A percentile compares a stretch with the other conserved stretches of the same genome.
phyloP scores from a whole-genome alignment of 2,797 vertebrate species.

The Serranus cabrilla region DNA sequence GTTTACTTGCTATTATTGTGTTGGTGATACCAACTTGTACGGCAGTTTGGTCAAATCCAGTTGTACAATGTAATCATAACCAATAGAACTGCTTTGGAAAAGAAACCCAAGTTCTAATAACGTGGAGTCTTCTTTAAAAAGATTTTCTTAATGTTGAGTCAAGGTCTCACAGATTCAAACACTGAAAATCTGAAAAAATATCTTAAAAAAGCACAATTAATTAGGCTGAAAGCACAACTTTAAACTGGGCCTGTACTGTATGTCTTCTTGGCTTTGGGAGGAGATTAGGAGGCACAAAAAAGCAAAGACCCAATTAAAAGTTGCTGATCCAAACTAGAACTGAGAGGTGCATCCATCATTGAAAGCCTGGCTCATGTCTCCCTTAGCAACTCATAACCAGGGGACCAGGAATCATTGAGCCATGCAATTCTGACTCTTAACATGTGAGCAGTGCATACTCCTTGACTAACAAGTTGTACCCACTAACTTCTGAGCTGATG shows the following conservation, averaged over 20 bases:
- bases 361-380: conserved; percentile 39
- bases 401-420: conserved; percentile 36
- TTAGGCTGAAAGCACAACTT: conserved; percentile 30
- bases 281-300: conserved; percentile 59
- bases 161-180: conserved; percentile 13
- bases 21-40: too few relatives aligned
- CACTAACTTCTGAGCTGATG: conserved; percentile 69
- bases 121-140: background rate
- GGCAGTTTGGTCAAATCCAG: too few relatives aligned
- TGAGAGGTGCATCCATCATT: conserved; percentile 72
- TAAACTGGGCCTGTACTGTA: conserved; percentile 22
- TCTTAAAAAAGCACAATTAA: conserved; percentile 23
- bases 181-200: background rate
- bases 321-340: conserved; percentile 72
- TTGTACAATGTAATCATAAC: background rate
- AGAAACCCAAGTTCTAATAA: background rate
- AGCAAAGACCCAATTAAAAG: conserved; percentile 73
- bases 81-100: background rate
- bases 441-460: conserved; percentile 44
- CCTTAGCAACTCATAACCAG: conserved; percentile 21
- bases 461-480: conserved; percentile 55
- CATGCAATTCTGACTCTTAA: conserved; percentile 39
- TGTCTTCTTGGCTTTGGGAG: conserved; percentile 52
- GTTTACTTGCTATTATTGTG: too few relatives aligned
- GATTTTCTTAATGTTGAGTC: background rate